These are phyloP conservation scores for Pangasianodon hypophthalmus DNA, from an alignment of 2,113 vertebrate species.

Conservation along the genomic window DNA sequence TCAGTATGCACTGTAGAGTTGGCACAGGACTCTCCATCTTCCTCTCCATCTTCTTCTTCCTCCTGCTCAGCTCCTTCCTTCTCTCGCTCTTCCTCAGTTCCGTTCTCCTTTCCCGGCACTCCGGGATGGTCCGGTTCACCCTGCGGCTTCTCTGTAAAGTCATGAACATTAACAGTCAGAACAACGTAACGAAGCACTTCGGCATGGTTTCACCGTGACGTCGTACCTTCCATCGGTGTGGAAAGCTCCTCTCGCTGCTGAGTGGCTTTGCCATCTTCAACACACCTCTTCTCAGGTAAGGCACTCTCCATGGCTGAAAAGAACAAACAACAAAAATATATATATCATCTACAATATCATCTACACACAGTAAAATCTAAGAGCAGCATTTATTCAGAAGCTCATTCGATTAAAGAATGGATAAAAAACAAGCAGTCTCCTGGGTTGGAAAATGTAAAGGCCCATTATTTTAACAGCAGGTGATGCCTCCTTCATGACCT, in stretches of 20 bases:
- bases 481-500: not conserved
- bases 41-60: slow-evolving; percentile 49
- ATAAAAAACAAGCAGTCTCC: not conserved
- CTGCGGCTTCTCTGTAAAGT: slow-evolving; percentile 3
- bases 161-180: not conserved
- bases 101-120: slow-evolving; percentile 59
- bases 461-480: not conserved
- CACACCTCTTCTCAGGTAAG: slow-evolving; percentile 31
- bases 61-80: slow-evolving; percentile 34
- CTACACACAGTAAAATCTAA: not conserved
- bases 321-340: not conserved
- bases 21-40: slow-evolving; percentile 78
- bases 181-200: not conserved
- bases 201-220: no score
- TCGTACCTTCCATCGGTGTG: slow-evolving; percentile 40
- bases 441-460: not conserved
- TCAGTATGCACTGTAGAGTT: slow-evolving; percentile 90
- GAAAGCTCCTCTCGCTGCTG: slow-evolving; percentile 29
- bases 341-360: not conserved
- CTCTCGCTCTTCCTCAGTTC: slow-evolving; percentile 58
- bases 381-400: not conserved
- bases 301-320: slow-evolving; percentile 49
- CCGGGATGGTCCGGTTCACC: slow-evolving; percentile 46
- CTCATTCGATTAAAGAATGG: not conserved
- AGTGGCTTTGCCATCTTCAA: slow-evolving; percentile 22